A percentile compares a stretch with the other conserved stretches of the same genome.
These are phyloP conservation scores for Tetranychus cinnabarinus DNA, from an alignment of 1,140 invertebrate genomes.

Conservation along the genomic window DNA sequence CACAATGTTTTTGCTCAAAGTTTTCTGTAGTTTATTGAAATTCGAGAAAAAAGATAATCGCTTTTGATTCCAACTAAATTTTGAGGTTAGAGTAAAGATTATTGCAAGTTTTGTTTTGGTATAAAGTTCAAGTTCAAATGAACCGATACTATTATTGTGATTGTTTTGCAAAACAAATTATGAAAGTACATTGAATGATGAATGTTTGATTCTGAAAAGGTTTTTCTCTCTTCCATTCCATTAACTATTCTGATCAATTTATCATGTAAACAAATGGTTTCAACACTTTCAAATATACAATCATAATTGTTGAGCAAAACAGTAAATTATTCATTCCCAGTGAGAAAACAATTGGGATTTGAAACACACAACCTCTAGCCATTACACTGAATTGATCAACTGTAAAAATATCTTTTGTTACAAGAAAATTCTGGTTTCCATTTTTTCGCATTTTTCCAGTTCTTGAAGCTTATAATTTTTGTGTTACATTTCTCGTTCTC, in stretches of 20 bases:
- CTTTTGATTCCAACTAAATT: background rate
- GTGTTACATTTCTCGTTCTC: slow-evolving; percentile 4
- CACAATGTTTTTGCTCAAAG: background rate
- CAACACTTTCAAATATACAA: too few species aligned
- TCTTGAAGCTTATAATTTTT: background rate
- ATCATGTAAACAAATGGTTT: too few species aligned
- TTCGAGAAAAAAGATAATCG: background rate
- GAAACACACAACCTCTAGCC: too few species aligned
- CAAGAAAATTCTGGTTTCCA: too few species aligned
- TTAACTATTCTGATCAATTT: too few species aligned
- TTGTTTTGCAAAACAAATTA: too few species aligned
- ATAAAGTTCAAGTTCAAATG: background rate
- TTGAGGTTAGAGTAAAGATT: background rate
- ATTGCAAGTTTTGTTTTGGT: background rate
- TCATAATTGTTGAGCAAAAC: too few species aligned
- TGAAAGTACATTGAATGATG: background rate
- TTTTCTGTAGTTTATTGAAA: background rate
- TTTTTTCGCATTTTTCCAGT: too few species aligned
- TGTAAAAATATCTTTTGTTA: too few species aligned
- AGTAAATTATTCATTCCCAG: too few species aligned
- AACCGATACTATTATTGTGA: background rate
- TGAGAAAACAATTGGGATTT: too few species aligned
- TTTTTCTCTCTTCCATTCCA: background rate
- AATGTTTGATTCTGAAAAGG: background rate
- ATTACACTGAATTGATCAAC: too few species aligned